These are phyloP conservation scores for Oenanthe oenanthe DNA, from an alignment of 2,113 vertebrate genomes.

Conservation along the genomic window DNA sequence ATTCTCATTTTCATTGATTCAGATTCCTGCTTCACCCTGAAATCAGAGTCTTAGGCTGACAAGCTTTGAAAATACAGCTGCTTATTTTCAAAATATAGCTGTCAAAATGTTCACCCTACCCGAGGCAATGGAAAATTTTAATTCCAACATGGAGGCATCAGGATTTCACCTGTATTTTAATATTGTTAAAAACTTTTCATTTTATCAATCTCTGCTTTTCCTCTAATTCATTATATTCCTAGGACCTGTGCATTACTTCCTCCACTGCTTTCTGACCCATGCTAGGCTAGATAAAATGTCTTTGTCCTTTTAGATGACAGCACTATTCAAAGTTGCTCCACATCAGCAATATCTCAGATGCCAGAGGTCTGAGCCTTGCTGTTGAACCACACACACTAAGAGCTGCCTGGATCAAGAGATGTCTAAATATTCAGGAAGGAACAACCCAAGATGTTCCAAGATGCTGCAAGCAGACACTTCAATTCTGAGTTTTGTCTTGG, in stretches of 20 bases:
- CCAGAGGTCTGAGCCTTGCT: neutral
- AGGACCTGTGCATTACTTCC: neutral
- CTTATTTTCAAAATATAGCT: slow-evolving; percentile 6
- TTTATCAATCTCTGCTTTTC: neutral
- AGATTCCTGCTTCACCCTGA: neutral
- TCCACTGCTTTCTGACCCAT: neutral
- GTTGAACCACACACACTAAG: neutral
- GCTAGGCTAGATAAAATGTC: neutral
- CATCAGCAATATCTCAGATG: neutral
- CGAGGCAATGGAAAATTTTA: neutral
- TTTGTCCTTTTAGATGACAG: neutral
- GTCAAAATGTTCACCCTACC: neutral
- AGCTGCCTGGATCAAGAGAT: neutral
- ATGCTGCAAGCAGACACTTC: neutral
- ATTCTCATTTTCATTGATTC: neutral
- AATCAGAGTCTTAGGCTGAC: neutral
- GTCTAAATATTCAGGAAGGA: neutral
- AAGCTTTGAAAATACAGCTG: neutral
- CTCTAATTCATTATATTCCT: neutral
- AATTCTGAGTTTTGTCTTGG: neutral
- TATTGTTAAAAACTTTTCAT: neutral
- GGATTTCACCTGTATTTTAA: neutral
- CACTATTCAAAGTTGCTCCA: neutral
- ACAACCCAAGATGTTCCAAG: neutral
- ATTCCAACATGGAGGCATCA: neutral